phyloP scores from a whole-genome alignment of 2,113 vertebrate species.

The Cyanoderma ruficeps region DNA sequence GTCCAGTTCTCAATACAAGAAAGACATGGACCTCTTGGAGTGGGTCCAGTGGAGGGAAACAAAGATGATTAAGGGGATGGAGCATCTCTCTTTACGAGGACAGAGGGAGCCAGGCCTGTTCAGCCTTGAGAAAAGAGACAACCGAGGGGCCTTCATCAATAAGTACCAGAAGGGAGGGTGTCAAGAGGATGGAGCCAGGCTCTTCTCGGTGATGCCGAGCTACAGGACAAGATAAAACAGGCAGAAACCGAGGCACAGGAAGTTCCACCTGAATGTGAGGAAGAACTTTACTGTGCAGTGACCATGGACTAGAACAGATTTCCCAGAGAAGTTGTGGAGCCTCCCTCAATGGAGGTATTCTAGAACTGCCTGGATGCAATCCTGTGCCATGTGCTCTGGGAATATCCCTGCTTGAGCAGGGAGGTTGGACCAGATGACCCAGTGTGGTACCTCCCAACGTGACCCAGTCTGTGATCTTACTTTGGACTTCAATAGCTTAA shows the following conservation, averaged over 20 bases:
- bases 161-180: background rate
- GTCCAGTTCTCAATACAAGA: background rate
- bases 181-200: background rate
- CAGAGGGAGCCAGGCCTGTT: background rate
- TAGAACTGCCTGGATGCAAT: background rate
- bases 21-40: background rate
- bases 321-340: background rate
- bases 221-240: background rate
- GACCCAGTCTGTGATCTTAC: background rate
- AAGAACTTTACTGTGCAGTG: background rate
- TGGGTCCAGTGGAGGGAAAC: background rate
- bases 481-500: background rate
- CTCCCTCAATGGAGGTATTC: background rate
- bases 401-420: background rate
- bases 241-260: background rate
- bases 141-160: background rate
- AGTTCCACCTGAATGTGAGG: background rate
- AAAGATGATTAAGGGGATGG: background rate
- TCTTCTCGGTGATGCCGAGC: rapidly evolving
- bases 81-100: background rate
- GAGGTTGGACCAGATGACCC: background rate
- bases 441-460: background rate
- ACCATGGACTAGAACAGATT: background rate
- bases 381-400: background rate
- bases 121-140: background rate